Percentiles rank a stretch among this genome's conserved stretches.
Conservation (phyloP, 2,888 invertebrate species). For the Panopea generosa region DNA sequence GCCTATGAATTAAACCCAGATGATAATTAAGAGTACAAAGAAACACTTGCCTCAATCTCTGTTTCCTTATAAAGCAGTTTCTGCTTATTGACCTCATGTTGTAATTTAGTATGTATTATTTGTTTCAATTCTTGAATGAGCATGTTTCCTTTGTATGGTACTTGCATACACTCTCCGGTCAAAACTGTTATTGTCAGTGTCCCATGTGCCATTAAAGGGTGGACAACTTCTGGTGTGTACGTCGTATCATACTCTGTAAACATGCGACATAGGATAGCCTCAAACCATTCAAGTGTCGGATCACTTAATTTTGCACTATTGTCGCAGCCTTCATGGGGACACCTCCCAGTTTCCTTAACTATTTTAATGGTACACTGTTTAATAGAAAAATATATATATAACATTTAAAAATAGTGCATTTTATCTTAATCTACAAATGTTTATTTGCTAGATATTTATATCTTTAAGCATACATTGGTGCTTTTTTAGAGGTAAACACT, state of each 20-base stretch:
- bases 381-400: no score
- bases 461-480: no score
- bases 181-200: constrained; percentile 57
- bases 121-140: constrained; percentile 56
- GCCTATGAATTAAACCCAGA: no score
- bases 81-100: constrained; percentile 63
- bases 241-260: constrained; percentile 61
- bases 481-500: no score
- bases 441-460: no score
- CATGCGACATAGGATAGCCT: constrained; percentile 62
- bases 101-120: constrained; percentile 42
- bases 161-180: constrained; percentile 62
- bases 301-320: constrained; percentile 19
- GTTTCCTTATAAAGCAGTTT: constrained; percentile 64
- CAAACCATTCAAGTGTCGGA: constrained; percentile 39
- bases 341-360: constrained; percentile 44
- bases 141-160: constrained; percentile 55
- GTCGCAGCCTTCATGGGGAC: constrained; percentile 61
- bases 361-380: constrained; percentile 62
- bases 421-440: background rate
- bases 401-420: constrained; percentile 13
- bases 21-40: no score
- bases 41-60: constrained; percentile 57
- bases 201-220: constrained; percentile 15
- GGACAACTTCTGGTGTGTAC: constrained; percentile 37